These are phyloP conservation scores for Columba livia DNA, from an alignment of 2,113 vertebrate genomes.

Conservation along the genomic window DNA sequence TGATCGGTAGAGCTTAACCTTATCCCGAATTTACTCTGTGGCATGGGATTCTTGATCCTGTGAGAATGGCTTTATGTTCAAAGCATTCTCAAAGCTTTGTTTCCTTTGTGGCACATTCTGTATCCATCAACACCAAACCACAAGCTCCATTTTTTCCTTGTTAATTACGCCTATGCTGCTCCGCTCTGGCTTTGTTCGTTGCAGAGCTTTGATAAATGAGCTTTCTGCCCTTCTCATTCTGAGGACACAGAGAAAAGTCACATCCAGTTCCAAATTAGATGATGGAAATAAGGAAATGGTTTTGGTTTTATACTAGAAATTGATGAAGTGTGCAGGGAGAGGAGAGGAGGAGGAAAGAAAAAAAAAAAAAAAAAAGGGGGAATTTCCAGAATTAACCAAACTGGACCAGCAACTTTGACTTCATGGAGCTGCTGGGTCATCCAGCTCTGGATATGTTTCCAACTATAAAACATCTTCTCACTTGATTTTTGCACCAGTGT, in stretches of 20 bases:
- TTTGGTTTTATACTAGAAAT: slow-evolving; percentile 31
- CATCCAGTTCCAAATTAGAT: slow-evolving; percentile 32
- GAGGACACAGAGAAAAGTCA: slow-evolving; percentile 18
- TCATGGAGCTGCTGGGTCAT: background rate
- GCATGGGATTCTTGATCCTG: background rate
- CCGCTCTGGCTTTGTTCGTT: slow-evolving; percentile 50
- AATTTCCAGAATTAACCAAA: background rate
- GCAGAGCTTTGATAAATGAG: slow-evolving; percentile 58
- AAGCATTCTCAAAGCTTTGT: slow-evolving; percentile 62
- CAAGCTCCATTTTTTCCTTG: slow-evolving; percentile 46
- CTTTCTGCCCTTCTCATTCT: slow-evolving; percentile 23
- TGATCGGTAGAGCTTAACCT: background rate
- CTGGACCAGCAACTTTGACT: background rate
- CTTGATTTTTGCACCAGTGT: background rate
- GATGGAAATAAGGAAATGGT: slow-evolving; percentile 37
- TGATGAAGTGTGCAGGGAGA: background rate
- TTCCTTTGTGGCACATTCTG: slow-evolving; percentile 63
- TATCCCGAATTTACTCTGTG: background rate
- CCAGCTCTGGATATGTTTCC: background rate
- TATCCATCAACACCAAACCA: slow-evolving; percentile 66
- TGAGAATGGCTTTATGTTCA: slow-evolving; percentile 58
- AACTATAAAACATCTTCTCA: background rate
- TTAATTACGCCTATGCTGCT: slow-evolving; percentile 50
- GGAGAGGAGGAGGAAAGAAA: background rate
- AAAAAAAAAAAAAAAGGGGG: too few species aligned